Conservation (phyloP, 1,140 invertebrate genomes). For the Heliconius melpomene region DNA sequence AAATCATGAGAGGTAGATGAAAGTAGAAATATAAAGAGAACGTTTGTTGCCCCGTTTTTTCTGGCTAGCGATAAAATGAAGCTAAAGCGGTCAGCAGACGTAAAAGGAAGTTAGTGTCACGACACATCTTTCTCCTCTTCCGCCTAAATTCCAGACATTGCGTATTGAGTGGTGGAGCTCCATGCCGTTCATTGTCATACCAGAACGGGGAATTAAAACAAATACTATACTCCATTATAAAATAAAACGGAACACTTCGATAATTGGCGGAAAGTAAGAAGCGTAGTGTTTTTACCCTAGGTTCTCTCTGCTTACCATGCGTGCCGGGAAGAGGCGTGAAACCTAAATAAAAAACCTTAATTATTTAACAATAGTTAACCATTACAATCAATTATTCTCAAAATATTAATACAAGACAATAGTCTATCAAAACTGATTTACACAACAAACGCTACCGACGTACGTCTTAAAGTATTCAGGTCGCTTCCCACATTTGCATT, state of each 20-base stretch:
- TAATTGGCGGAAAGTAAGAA: neutral
- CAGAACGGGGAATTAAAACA: neutral
- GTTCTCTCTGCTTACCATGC: too few relatives aligned
- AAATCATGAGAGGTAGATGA: too few relatives aligned
- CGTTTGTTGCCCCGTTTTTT: too few relatives aligned
- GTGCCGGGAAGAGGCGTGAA: too few relatives aligned
- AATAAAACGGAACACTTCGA: neutral
- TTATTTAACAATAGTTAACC: too few relatives aligned
- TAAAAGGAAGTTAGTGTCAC: too few relatives aligned
- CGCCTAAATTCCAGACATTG: neutral
- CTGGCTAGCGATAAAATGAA: too few relatives aligned
- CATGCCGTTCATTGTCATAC: neutral
- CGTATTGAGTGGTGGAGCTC: neutral
- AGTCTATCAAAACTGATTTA: slow-evolving; percentile 30
- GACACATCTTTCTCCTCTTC: neutral
- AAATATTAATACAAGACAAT: neutral
- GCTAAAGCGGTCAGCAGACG: too few relatives aligned
- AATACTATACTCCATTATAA: too few relatives aligned
- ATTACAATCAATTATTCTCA: neutral
- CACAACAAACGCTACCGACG: slow-evolving; percentile 39
- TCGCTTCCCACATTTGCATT: slow-evolving; percentile 37
- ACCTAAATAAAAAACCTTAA: too few relatives aligned
- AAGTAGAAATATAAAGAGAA: too few relatives aligned
- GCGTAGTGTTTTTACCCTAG: neutral
- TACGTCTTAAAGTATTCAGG: slow-evolving; percentile 42